Evolutionary conservation across 2,888 invertebrate species (phyloP).

Genomic region (Chrysina gloriosa): DNA sequence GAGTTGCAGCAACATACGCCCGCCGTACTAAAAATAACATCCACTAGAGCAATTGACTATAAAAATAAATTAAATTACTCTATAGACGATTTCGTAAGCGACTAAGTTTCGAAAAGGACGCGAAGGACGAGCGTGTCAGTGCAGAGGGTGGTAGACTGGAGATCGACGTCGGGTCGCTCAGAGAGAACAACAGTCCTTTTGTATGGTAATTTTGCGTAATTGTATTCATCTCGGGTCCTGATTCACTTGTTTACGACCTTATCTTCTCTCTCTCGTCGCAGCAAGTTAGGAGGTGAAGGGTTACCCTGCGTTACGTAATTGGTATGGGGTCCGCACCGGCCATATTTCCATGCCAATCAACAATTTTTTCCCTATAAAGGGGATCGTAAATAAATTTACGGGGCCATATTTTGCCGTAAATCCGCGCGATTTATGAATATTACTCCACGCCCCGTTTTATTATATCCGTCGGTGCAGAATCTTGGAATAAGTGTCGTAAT

Average conservation of each 20-base stretch:
- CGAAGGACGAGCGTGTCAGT: not conserved
- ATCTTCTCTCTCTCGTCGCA: not conserved
- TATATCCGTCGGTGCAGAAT: not conserved
- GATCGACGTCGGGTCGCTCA: slow-evolving; percentile 8
- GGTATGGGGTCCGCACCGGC: not conserved
- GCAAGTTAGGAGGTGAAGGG: not conserved
- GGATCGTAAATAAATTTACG: slow-evolving; percentile 26
- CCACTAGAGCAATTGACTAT: slow-evolving; percentile 30
- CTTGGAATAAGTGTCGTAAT: not conserved
- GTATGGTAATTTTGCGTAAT: slow-evolving; percentile 32
- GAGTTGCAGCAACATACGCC: slow-evolving; percentile 7
- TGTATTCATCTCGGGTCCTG: slow-evolving; percentile 34
- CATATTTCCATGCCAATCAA: slow-evolving; percentile 27
- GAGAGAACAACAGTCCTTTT: slow-evolving; percentile 23
- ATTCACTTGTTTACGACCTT: slow-evolving; percentile 32
- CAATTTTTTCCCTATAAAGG: slow-evolving; percentile 25
- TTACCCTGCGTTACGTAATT: slow-evolving; percentile 6
- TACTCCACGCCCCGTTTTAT: not conserved
- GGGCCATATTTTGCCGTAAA: slow-evolving; percentile 10
- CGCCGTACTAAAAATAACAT: slow-evolving; percentile 21
- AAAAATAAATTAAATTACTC: slow-evolving; percentile 37
- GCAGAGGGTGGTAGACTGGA: no score
- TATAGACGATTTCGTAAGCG: slow-evolving; percentile 33
- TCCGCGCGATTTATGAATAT: slow-evolving; percentile 1
- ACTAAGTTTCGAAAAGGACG: slow-evolving; percentile 15